Base-by-base conservation (phyloP, 2,113 vertebrate species). In the Oncorhynchus mykiss region DNA sequence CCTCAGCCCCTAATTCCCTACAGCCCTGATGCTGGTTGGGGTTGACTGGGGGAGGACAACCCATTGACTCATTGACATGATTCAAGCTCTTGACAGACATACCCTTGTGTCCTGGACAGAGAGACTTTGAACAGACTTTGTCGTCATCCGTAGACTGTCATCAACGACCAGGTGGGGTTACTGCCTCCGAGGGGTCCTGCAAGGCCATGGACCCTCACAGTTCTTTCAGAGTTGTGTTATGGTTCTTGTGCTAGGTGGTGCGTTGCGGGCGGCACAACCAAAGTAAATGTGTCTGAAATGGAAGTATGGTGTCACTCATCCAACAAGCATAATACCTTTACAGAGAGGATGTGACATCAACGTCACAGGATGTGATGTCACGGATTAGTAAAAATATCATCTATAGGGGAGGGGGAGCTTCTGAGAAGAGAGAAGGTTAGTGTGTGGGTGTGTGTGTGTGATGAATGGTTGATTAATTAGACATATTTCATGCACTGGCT, bases 371-470 rank as follows among this genome's bases (percentile, higher is more conserved):
- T 70, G 83, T 72, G 60, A 82, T 39, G 31, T 34, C 67, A 68
- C 14, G 29, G 75, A 82, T 69, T 59, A 51, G 78, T n/a, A 20
- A 34, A 54, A 18, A 54, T 5, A 18, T 16, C 18, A 84, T 83
- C 80, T 65, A 87, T 83, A 83, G 78, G 25, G 9, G 54, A 70
- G 22, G 51, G 75, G 77, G 79, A 24, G 87, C 97, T 99, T 99
- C 97, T 96, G 95, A 93, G 97, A 99, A 98, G 97, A 95, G 92
- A 94, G 82, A 73, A 73, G 89, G 85, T 82, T 80, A 54, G 64
- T 65, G 51, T 67, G 13, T 31, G n/a, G 6, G 65, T 67, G 70
- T 71, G 67, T 24, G 22, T 6, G 64, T 51, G 80, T 51, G 59
- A 54, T 66, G 73, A 80, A 73, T 34, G 27, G 68, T 83, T 83